These are phyloP conservation scores for Mactromeris polynyma DNA, from an alignment of 2,888 invertebrate species.

Conservation along the genomic window DNA sequence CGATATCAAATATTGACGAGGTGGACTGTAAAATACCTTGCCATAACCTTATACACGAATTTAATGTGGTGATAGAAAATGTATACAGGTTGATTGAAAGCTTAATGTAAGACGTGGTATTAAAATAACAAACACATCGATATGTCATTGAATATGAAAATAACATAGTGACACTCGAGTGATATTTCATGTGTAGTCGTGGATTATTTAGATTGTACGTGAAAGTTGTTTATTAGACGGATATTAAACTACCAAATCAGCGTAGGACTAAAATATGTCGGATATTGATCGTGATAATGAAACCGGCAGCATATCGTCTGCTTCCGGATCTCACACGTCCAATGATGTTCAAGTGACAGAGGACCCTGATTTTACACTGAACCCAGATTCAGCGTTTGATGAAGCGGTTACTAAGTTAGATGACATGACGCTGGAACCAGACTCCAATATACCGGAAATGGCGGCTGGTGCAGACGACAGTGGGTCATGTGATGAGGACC, in stretches of 20 bases:
- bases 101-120: background rate
- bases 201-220: background rate
- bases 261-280: conserved; percentile 18
- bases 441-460: conserved; percentile 66
- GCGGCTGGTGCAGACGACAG: conserved; percentile 55
- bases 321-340: conserved; percentile 62
- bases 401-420: conserved; percentile 70
- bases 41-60: background rate
- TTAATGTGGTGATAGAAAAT: background rate
- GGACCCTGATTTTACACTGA: conserved; percentile 54
- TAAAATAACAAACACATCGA: conserved; percentile 3
- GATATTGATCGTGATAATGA: conserved; percentile 41
- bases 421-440: conserved; percentile 71
- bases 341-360: conserved; percentile 59
- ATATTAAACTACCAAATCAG: background rate
- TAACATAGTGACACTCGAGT: background rate
- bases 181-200: background rate
- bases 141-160: background rate
- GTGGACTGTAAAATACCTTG: background rate
- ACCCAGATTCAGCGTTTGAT: conserved; percentile 65
- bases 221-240: background rate
- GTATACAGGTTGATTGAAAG: background rate
- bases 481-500: conserved; percentile 62
- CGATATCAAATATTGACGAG: conserved; percentile 27
- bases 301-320: conserved; percentile 57